These are phyloP conservation scores for Trichonephila inaurata DNA, from an alignment of 1,140 invertebrate species.

Conservation along the genomic window DNA sequence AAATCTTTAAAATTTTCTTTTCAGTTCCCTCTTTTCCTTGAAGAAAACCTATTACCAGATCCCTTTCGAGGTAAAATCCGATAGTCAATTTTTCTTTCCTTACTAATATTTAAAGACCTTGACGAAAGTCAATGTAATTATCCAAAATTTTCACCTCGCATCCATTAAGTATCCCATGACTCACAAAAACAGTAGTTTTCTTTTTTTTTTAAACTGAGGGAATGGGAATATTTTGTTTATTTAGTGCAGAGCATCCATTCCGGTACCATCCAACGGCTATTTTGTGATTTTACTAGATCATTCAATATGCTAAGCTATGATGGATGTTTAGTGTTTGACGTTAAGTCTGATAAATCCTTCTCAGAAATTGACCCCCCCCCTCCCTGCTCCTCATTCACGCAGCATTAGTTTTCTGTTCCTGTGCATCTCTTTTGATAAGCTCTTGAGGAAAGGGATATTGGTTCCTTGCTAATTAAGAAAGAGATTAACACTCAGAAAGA, in stretches of 20 bases:
- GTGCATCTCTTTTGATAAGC: slow-evolving; percentile 62
- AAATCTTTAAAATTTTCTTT: neutral
- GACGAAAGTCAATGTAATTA: slow-evolving; percentile 57
- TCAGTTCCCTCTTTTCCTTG: neutral
- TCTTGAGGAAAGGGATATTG: slow-evolving; percentile 28
- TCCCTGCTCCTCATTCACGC: neutral
- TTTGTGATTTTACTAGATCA: slow-evolving; percentile 65
- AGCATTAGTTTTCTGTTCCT: slow-evolving; percentile 55
- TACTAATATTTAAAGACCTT: slow-evolving; percentile 50
- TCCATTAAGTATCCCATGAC: slow-evolving; percentile 29
- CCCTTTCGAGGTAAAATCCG: slow-evolving; percentile 37
- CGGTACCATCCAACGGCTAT: neutral
- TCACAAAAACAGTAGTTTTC: slow-evolving; percentile 4
- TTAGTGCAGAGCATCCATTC: slow-evolving; percentile 11
- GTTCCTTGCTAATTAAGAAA: slow-evolving; percentile 66
- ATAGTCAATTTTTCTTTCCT: slow-evolving; percentile 45
- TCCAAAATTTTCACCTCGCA: neutral
- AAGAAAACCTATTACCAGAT: slow-evolving; percentile 24
- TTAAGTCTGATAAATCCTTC: slow-evolving; percentile 68
- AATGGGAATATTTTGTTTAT: slow-evolving; percentile 24
- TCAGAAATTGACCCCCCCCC: neutral
- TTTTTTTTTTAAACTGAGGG: neutral
- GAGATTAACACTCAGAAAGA: slow-evolving; percentile 54
- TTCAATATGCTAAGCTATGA: slow-evolving; percentile 62
- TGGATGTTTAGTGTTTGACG: slow-evolving; percentile 47